Percentiles rank a stretch among this genome's conserved stretches.
These are phyloP conservation scores for Chaunax sp. DNA, from an alignment of 2,797 vertebrate genomes.

Conservation along the genomic window DNA sequence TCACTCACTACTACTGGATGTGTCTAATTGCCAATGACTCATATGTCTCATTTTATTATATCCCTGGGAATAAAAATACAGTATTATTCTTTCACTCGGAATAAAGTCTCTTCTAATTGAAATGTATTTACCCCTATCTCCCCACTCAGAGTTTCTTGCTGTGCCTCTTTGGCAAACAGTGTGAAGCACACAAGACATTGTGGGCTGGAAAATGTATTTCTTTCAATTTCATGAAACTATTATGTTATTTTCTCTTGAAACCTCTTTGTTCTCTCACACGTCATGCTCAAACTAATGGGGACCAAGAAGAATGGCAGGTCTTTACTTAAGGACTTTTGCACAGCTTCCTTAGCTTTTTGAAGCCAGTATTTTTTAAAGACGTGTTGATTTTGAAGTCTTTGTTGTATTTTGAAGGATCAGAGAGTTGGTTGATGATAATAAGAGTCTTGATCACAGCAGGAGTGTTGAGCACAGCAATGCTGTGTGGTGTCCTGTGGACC, in stretches of 20 bases:
- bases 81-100: too few relatives aligned
- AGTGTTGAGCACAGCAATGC: conserved; percentile 10
- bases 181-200: neutral
- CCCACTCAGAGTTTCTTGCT: neutral
- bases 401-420: conserved; percentile 14
- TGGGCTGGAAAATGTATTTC: neutral
- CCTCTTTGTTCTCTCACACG: conserved; percentile 6
- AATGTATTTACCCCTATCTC: neutral
- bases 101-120: too few relatives aligned
- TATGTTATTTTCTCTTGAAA: conserved; percentile 16
- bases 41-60: too few relatives aligned
- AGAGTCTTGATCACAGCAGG: conserved; percentile 33
- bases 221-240: neutral
- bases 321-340: conserved; percentile 3
- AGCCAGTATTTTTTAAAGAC: neutral
- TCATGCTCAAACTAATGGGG: conserved; percentile 5
- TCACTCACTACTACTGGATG: too few relatives aligned
- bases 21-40: too few relatives aligned
- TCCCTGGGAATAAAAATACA: too few relatives aligned
- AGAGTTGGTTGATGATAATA: conserved; percentile 5
- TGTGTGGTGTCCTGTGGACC: conserved; percentile 19
- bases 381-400: conserved; percentile 18
- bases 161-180: neutral
- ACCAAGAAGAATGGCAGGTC: conserved; percentile 10
- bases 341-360: conserved; percentile 1